phyloP scores from a whole-genome alignment of 23 tunicate genomes.

The Corella eumyota region DNA sequence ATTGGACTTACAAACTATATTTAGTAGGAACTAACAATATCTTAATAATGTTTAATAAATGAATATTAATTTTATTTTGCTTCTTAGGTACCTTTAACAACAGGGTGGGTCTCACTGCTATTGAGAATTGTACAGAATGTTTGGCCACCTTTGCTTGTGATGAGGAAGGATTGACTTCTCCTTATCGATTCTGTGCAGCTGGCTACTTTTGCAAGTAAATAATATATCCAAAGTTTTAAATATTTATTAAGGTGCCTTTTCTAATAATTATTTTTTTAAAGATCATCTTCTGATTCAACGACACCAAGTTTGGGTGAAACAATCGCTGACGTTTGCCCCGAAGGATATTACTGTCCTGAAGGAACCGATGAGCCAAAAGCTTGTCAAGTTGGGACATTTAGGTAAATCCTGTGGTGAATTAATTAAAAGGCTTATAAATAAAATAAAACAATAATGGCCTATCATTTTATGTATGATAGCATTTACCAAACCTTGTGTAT shows the following conservation, averaged over 20 bases:
- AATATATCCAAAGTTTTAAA: neutral
- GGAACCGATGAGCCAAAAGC: slow-evolving; percentile 63
- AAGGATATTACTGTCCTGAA: slow-evolving; percentile 59
- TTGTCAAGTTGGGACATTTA: slow-evolving; percentile 69
- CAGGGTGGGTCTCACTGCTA: slow-evolving; percentile 16
- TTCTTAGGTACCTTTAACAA: slow-evolving; percentile 83
- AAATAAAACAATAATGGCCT: neutral
- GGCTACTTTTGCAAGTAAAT: slow-evolving; percentile 85
- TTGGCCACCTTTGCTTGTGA: slow-evolving; percentile 62
- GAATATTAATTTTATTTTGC: neutral
- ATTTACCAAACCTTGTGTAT: too few relatives aligned
- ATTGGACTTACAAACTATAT: too few relatives aligned
- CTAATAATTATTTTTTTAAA: neutral
- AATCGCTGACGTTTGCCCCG: slow-evolving; percentile 56
- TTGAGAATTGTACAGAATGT: slow-evolving; percentile 34
- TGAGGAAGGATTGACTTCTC: slow-evolving; percentile 47
- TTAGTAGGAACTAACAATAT: too few relatives aligned
- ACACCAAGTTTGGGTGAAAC: slow-evolving; percentile 49
- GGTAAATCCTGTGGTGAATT: slow-evolving; percentile 13
- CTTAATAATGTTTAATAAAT: too few relatives aligned
- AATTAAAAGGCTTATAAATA: neutral
- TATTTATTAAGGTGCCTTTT: neutral
- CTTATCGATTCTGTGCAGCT: slow-evolving; percentile 32
- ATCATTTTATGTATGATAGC: neutral
- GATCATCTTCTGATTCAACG: slow-evolving; percentile 61